Percentiles rank a stretch among this genome's conserved stretches.
phyloP scores from a whole-genome alignment of 2,888 invertebrate genomes.

The Calliphora vomitoria region DNA sequence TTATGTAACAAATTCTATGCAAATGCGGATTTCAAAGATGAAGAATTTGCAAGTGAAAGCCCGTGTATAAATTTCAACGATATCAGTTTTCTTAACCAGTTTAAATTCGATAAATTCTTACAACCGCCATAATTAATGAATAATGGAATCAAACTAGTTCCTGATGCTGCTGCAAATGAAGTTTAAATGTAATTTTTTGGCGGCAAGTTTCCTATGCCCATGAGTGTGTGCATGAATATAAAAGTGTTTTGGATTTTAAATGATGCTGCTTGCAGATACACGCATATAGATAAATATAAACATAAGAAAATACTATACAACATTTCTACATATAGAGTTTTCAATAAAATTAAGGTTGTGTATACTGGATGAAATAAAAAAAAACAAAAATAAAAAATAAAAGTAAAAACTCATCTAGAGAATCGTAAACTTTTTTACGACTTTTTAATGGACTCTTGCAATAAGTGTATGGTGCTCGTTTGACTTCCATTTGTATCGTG shows the following conservation, averaged over 20 bases:
- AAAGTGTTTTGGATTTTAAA: conserved; percentile 11
- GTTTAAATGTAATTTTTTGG: conserved; percentile 26
- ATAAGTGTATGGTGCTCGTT: conserved; percentile 77
- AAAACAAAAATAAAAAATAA: conserved; percentile 9
- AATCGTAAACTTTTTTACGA: conserved; percentile 84
- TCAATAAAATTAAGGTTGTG: conserved; percentile 83
- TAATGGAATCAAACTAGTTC: not conserved
- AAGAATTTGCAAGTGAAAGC: not conserved
- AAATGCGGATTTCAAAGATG: not conserved
- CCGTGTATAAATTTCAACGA: not conserved
- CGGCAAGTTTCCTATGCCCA: conserved; percentile 1
- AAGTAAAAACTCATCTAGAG: conserved; percentile 81
- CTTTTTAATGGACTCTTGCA: conserved; percentile 84
- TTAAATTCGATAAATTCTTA: not conserved
- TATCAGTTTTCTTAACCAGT: not conserved
- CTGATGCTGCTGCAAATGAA: not conserved
- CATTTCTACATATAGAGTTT: conserved; percentile 79
- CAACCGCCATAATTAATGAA: not conserved
- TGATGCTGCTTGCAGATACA: not conserved
- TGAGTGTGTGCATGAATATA: not conserved
- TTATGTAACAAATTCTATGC: too few relatives aligned
- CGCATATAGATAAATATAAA: not conserved
- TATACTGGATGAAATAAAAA: conserved; percentile 78
- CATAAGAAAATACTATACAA: not conserved
- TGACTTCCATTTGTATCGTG: conserved; percentile 38